Conservation (phyloP, 1,140 invertebrate genomes). For the Bactericera cockerelli region DNA sequence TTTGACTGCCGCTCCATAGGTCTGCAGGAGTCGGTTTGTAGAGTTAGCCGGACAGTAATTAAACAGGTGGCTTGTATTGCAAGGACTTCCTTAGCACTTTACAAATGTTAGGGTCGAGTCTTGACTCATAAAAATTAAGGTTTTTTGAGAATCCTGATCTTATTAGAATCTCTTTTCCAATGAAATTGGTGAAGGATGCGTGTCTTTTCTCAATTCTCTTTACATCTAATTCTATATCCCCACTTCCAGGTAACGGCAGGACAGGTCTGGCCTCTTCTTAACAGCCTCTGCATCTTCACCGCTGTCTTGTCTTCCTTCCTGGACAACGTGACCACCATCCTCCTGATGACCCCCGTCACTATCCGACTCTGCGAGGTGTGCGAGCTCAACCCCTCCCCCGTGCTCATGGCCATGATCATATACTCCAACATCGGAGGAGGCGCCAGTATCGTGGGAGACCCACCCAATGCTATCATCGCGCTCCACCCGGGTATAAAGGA, state of each 20-base stretch:
- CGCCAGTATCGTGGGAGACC: conserved; percentile 73
- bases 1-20: too few species aligned
- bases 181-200: too few species aligned
- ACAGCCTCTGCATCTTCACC: conserved; percentile 62
- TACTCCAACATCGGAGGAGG: conserved; percentile 80
- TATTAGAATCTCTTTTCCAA: too few species aligned
- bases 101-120: too few species aligned
- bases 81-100: too few species aligned
- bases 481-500: conserved; percentile 49
- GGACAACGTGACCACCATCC: conserved; percentile 78
- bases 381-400: conserved; percentile 70
- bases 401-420: conserved; percentile 62
- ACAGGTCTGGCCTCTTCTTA: conserved; percentile 66
- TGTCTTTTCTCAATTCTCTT: too few species aligned
- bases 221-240: too few species aligned
- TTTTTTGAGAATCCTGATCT: too few species aligned
- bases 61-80: too few species aligned
- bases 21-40: too few species aligned
- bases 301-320: conserved; percentile 65
- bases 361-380: conserved; percentile 79
- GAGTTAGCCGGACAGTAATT: too few species aligned
- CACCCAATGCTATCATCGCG: conserved; percentile 78
- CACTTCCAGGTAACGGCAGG: conserved; percentile 53
- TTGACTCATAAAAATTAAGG: too few species aligned
- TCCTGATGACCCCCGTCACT: conserved; percentile 75